Evolutionary conservation across 2,797 vertebrate species (phyloP).

Genomic region (Anas capensis): DNA sequence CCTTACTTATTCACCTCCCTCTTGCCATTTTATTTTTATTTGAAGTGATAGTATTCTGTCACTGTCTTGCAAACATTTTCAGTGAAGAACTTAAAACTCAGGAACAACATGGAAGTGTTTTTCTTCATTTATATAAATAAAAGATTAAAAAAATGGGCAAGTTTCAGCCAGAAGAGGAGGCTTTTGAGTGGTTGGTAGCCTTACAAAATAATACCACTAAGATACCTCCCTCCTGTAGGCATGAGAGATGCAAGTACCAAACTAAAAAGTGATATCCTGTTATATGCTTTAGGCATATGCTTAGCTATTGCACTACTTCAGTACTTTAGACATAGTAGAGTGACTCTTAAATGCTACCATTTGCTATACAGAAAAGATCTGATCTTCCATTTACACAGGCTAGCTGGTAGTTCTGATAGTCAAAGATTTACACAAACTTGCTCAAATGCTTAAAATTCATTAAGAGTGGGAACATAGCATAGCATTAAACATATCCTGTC

Average conservation of each 20-base stretch:
- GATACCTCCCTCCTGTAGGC: background rate
- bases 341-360: background rate
- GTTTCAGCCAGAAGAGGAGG: background rate
- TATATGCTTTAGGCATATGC: background rate
- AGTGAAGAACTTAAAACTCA: background rate
- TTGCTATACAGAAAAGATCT: background rate
- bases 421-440: background rate
- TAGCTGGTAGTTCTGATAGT: background rate
- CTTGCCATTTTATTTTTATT: background rate
- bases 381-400: background rate
- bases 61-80: background rate
- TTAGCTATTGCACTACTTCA: background rate
- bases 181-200: background rate
- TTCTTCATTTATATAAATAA: background rate
- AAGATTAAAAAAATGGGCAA: accelerated
- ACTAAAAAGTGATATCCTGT: background rate
- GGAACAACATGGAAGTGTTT: background rate
- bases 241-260: background rate
- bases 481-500: background rate
- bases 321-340: background rate
- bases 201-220: background rate
- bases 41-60: background rate
- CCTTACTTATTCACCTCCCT: background rate
- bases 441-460: background rate
- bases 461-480: background rate